Evolutionary conservation across 1,140 invertebrate species (phyloP).

Genomic region (Drosophila bipectinata): DNA sequence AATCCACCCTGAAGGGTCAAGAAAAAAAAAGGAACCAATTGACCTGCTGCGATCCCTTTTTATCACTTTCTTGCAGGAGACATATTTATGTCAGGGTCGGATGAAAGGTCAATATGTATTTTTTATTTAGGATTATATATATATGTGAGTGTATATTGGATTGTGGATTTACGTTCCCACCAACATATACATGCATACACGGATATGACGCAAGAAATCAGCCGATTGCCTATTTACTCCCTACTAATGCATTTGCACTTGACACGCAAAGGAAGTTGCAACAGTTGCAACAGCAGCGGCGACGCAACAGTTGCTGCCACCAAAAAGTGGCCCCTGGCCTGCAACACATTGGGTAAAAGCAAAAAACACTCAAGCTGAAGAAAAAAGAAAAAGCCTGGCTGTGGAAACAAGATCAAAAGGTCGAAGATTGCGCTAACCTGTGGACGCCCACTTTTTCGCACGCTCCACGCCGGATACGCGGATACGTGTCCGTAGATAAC

Average conservation of each 20-base stretch:
- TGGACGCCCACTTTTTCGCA: conserved; percentile 79
- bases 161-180: no score
- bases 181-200: no score
- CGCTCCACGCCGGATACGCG: conserved; percentile 67
- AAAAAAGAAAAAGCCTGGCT: conserved; percentile 15
- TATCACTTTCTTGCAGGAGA: no score
- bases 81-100: no score
- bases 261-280: conserved; percentile 80
- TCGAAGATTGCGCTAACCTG: conserved; percentile 77
- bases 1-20: no score
- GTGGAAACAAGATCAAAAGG: conserved; percentile 79
- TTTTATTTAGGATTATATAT: no score
- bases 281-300: conserved; percentile 37
- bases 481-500: conserved; percentile 61
- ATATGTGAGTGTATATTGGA: no score
- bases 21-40: no score
- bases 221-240: no score
- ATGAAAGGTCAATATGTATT: no score
- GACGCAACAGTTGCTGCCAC: conserved; percentile 41
- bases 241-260: conserved; percentile 82
- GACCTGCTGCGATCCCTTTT: no score
- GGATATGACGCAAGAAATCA: no score
- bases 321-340: conserved; percentile 49
- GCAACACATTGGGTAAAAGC: conserved; percentile 16
- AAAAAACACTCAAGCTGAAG: not conserved